These are phyloP conservation scores for Vulpes lagopus DNA, from an alignment of 2,113 vertebrate genomes.

Conservation along the genomic window DNA sequence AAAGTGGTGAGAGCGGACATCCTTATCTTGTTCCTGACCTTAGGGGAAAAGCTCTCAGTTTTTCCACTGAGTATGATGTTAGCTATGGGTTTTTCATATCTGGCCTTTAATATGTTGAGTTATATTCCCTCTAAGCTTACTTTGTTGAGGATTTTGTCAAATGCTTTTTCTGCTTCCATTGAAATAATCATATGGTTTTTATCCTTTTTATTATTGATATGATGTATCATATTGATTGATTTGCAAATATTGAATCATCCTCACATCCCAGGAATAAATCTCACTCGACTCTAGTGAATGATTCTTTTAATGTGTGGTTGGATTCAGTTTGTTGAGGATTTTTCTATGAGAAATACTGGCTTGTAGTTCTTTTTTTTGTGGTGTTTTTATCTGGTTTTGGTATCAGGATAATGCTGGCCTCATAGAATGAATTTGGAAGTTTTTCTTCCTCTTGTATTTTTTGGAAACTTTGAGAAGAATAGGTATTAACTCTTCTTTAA, in stretches of 20 bases:
- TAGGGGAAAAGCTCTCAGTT: background rate
- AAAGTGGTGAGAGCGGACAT: background rate
- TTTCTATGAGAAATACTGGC: background rate
- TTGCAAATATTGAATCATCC: background rate
- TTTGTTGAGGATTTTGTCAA: background rate
- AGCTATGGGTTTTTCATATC: background rate
- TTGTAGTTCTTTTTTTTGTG: background rate
- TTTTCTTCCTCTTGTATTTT: background rate
- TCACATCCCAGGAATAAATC: background rate
- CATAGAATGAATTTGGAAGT: background rate
- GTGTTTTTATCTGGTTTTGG: background rate
- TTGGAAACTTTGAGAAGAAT: background rate
- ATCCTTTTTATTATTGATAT: background rate
- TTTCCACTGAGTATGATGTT: background rate
- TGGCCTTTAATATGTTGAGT: background rate
- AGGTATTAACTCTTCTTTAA: background rate
- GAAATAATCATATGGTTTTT: background rate
- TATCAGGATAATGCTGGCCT: background rate
- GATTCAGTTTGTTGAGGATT: background rate
- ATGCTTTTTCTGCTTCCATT: background rate
- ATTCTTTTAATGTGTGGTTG: background rate
- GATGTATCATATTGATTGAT: background rate
- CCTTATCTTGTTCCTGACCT: background rate
- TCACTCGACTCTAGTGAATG: background rate
- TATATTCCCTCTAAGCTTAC: background rate